Evolutionary conservation across 92 coral and sea anemone species (phyloP).

Genomic region (Nematostella vectensis): DNA sequence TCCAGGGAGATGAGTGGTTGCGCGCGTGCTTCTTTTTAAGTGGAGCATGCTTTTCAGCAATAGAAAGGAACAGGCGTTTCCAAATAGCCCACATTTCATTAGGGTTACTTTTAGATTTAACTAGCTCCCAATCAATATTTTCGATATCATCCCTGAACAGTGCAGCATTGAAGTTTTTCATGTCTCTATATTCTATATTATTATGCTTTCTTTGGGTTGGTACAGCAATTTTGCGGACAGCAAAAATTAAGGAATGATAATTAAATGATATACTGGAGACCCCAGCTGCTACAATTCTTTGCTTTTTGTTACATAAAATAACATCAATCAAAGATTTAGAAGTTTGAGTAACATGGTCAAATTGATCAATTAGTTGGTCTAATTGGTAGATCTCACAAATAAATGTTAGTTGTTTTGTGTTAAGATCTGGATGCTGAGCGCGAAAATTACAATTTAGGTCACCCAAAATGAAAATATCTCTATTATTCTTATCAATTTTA

Average conservation of each 20-base stretch:
- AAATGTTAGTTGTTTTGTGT: not conserved
- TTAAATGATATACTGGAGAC: conserved; percentile 8
- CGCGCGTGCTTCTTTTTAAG: not conserved
- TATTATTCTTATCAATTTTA: not conserved
- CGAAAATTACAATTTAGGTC: not conserved
- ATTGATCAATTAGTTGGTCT: conserved; percentile 7
- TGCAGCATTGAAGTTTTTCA: conserved; percentile 2
- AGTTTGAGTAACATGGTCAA: conserved; percentile 1
- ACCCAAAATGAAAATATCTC: not conserved
- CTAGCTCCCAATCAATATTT: not conserved
- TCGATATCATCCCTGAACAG: not conserved
- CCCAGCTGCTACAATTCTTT: conserved; percentile 4
- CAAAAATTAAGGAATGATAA: conserved; percentile 6
- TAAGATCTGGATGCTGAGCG: not conserved
- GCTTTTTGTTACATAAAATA: not conserved
- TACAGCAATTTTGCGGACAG: not conserved
- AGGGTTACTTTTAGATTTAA: not conserved
- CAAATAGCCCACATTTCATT: not conserved
- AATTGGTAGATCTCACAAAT: conserved; percentile 3
- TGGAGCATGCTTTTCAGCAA: not conserved
- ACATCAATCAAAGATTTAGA: conserved; percentile 13
- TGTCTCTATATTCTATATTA: not conserved
- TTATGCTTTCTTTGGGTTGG: not conserved
- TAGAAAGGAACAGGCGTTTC: not conserved
- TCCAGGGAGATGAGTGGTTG: not conserved